Conservation (phyloP, 1,140 invertebrate genomes). For the Cydia amplana region DNA sequence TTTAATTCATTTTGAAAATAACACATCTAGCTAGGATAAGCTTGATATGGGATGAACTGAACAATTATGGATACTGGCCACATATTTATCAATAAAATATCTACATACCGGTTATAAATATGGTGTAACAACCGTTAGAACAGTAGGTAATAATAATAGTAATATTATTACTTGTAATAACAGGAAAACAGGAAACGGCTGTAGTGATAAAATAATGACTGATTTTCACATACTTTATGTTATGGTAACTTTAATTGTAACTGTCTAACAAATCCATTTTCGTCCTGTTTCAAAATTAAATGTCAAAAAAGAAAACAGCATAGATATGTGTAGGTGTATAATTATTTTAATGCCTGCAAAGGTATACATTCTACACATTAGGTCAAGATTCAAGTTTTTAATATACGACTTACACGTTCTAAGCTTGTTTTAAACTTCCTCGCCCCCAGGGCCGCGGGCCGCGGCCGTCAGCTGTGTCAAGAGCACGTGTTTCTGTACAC, state of each 20-base stretch:
- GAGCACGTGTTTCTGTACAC: conserved; percentile 45
- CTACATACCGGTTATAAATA: neutral
- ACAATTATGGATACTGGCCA: neutral
- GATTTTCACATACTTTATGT: neutral
- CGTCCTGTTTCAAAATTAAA: neutral
- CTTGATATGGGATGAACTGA: neutral
- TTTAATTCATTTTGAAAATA: no score
- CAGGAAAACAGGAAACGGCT: conserved; percentile 10
- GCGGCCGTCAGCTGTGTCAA: conserved; percentile 48
- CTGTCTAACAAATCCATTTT: neutral
- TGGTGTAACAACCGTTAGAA: neutral
- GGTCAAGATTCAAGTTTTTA: neutral
- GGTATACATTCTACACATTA: neutral
- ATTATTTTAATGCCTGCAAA: no score
- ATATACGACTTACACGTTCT: neutral
- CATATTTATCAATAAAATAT: neutral
- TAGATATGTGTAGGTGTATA: no score
- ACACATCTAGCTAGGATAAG: neutral
- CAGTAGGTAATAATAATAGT: neutral
- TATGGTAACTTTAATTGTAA: neutral
- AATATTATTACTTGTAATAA: neutral
- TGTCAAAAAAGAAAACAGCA: no score
- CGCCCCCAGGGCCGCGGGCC: conserved; percentile 33
- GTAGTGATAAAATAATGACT: neutral
- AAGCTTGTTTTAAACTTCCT: neutral